Evolutionary conservation across 2,113 vertebrate genomes (phyloP).

Genomic region (Toxotes jaculatrix): DNA sequence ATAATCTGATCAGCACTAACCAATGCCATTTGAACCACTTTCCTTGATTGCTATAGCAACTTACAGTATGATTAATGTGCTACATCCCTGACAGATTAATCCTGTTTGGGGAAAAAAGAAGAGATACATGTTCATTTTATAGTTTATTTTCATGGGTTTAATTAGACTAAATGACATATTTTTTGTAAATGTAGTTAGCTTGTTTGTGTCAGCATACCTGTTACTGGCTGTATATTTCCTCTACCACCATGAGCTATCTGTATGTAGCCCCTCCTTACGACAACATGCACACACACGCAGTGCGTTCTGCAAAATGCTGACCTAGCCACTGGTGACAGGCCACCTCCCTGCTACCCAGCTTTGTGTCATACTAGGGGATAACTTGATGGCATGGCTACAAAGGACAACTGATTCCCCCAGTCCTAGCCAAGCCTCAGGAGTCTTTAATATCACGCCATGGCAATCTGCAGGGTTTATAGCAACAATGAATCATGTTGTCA

Average conservation of each 20-base stretch:
- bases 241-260: constrained; percentile 6
- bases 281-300: constrained; percentile 45
- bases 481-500: constrained; percentile 57
- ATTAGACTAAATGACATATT: neutral
- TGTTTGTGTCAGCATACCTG: constrained; percentile 12
- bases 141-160: too few relatives aligned
- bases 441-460: constrained; percentile 53
- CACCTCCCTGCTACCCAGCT: constrained; percentile 55
- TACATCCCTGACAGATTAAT: neutral
- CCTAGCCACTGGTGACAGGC: constrained; percentile 66
- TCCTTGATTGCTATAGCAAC: constrained; percentile 23
- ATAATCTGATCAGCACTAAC: neutral
- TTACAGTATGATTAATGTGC: constrained; percentile 31
- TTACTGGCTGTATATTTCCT: constrained; percentile 15
- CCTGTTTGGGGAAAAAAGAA: neutral
- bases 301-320: constrained; percentile 67
- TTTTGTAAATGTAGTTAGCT: neutral
- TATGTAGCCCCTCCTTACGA: constrained; percentile 33
- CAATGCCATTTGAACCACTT: constrained; percentile 2
- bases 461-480: constrained; percentile 55
- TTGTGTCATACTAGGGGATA: constrained; percentile 54
- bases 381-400: constrained; percentile 53
- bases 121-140: too few relatives aligned
- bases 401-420: constrained; percentile 47
- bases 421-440: constrained; percentile 39